Base-by-base conservation (phyloP, 2,113 vertebrate genomes). In the Acanthochromis polyacanthus region DNA sequence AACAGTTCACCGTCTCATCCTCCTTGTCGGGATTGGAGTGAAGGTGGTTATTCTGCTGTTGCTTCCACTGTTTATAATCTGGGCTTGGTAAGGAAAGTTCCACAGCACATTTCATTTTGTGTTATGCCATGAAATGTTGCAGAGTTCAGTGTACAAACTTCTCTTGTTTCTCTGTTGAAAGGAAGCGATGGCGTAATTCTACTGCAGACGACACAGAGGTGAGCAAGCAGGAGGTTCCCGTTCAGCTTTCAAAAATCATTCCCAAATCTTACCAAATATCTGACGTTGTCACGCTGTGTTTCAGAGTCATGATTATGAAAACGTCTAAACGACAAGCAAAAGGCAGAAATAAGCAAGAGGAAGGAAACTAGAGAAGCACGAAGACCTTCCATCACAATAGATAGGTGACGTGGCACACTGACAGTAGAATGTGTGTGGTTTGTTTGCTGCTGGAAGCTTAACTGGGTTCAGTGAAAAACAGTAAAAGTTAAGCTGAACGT, bases 221-320 rank as follows among this genome's bases (percentile, higher is more conserved):
- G 23, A 88, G 62, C 8, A 48, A 88, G 62, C 8, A 48, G 20
- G 6, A 36, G 22, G 10, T 60, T 23, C 22, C 0, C 0, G 12
- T 10, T 19, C 22, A 45, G 20, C 61, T 70, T 28, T 0, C 60
- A 40, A 59, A 14, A 3, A 0, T 51, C 43, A 17, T 11, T 65
- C 6, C 40, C 22, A 48, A 50, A 36, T 36, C 32, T 36, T 8
- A 36, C 1, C 32, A 19, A 40, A 43, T 22, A 7, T 52, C 23
- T 73, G n/a, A 81, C 40, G 16, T 40, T 61, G 1, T 25, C 4
- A 9, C 23, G 16, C 30, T 67, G 9, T 61, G 28, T 83, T 73
- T 73, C 75, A 90, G 79, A 81, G 51, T 22, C 11, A 12, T 28
- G 48, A 66, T 48, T 81, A 82, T 67, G 88, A 82, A 82, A 72